Conservation (phyloP, 2,888 invertebrate species). For the Melinaea marsaeus region DNA sequence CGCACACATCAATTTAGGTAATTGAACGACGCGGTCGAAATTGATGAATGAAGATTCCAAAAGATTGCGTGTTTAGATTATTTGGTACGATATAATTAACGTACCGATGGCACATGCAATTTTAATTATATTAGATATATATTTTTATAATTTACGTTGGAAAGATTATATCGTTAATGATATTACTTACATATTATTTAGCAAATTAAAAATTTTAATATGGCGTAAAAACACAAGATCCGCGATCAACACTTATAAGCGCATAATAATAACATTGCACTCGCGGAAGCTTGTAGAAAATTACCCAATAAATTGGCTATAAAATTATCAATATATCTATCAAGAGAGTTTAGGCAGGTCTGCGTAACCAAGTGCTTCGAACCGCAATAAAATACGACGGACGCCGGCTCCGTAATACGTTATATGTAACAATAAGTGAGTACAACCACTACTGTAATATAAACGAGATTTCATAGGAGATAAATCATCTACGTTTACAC, state of each 20-base stretch:
- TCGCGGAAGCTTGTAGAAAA: constrained; percentile 20
- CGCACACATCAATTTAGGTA: constrained; percentile 72
- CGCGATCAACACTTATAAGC: not conserved
- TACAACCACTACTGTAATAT: constrained; percentile 33
- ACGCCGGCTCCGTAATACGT: constrained; percentile 35
- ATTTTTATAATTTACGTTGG: not conserved
- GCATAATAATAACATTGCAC: not conserved
- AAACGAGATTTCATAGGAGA: constrained; percentile 37
- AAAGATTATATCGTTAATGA: constrained; percentile 1
- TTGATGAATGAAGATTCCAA: constrained; percentile 26
- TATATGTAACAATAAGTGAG: constrained; percentile 34
- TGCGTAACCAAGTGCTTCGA: constrained; percentile 42
- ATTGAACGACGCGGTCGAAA: constrained; percentile 47
- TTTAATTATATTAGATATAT: not conserved
- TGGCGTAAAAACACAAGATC: not conserved
- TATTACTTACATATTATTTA: not conserved
- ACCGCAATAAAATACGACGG: constrained; percentile 42
- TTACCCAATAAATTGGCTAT: constrained; percentile 22
- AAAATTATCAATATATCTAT: constrained; percentile 29
- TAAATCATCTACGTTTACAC: constrained; percentile 38
- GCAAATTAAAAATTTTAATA: not conserved
- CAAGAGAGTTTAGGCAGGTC: constrained; percentile 31
- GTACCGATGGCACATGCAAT: not conserved
- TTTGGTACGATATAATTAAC: constrained; percentile 2
- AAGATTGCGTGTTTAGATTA: constrained; percentile 14